Base-by-base conservation (phyloP, 1,140 invertebrate genomes). In the Drosophila simulans region DNA sequence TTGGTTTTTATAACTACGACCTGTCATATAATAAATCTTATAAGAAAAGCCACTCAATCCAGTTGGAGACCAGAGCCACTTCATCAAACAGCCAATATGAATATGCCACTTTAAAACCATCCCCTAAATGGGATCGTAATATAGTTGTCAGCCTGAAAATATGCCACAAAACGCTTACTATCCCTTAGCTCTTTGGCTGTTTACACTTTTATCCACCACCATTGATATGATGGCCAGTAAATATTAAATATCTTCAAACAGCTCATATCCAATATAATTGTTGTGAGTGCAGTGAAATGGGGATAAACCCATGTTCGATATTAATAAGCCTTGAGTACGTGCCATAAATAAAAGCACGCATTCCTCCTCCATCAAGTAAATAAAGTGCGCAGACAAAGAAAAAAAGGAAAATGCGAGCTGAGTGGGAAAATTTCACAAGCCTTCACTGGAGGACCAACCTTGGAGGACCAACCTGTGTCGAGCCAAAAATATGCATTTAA, bases 401-500 rank as follows among this genome's bases (percentile, higher is more conserved):
- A 56, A 55, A 48, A 22, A 3, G 17, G 10, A 56, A 31, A 42
- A 48, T 5, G 17, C 40, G 34, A 37, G 12, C 22, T 12, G 27
- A 40, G 45, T 55, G 51, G 43, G 7, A 56, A 56, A 65, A 15
- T 43, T 25, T 39, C 46, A 52, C 45, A 39, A 52, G 48, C 62
- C 31, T 72, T 48, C 25, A 15, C n/a, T 54, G 40, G 40, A 42
- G 51, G 20, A 17, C 34, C 45, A 56, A 68, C 72, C 60, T 69
- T 54, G 40, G 40, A 42, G 51, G 20, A 17, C 34, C 45, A 56
- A 68, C 72, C 60, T 69, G 63, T 43, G 31, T 43, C 40, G 58
- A 59, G 54, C 45, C 62, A 65, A 62, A 82, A 85, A 88, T 77
- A 69, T 79, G 63, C 83, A 76, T 83, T 82, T 83, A 76, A 76